Base-by-base conservation (phyloP, 2,113 vertebrate genomes). In the Sebastes schlegelii region DNA sequence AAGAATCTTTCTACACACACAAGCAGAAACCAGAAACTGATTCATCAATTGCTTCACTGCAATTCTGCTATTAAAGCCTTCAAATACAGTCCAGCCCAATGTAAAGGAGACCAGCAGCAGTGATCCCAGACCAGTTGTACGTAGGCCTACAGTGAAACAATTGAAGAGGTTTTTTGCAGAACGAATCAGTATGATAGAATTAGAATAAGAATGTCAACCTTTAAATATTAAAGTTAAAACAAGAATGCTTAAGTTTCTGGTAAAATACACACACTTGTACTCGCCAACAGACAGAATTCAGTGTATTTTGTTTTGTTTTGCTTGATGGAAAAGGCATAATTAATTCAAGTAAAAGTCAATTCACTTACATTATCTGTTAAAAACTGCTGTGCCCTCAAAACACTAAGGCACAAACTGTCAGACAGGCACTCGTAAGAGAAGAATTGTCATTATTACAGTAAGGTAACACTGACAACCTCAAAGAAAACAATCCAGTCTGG, bases 151-250 rank as follows among this genome's bases (percentile, higher is more conserved):
- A 34, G 26, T 34, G 26, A 34, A 34, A 34, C 26, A 26, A 26
- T 26, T 26, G 26, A 26, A 26, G 26, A 3, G 26, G 26, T 26
- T 26, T 26, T 26, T 26, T 26, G 26, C 14, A 34, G 23, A 67
- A 58, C 3, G n/a, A 16, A 52, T n/a, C 46, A 21, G 2, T 42
- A 9, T 63, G 45, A 52, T 14, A 62, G 1, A 62, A 51, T 1
- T 34, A 49, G 6, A 10, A 63, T 48, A 5, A 65, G 11, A 61
- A 64, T 23, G 23, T 7, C 6, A 5, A 48, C 23, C 13, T 45
- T 71, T 11, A 57, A 73, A 21, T 17, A 66, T 49, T 58, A 10
- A 6, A n/a, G 19, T 48, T 54, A 73, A 73, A 73, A 55, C 57
- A 62, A 54, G 11, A 34, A 48, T 19, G 5, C 57, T 80, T 73